Evolutionary conservation across 2,797 vertebrate species (phyloP), one percentile per base, ranked within the genome.

Genomic region (Chelmon rostratus): DNA sequence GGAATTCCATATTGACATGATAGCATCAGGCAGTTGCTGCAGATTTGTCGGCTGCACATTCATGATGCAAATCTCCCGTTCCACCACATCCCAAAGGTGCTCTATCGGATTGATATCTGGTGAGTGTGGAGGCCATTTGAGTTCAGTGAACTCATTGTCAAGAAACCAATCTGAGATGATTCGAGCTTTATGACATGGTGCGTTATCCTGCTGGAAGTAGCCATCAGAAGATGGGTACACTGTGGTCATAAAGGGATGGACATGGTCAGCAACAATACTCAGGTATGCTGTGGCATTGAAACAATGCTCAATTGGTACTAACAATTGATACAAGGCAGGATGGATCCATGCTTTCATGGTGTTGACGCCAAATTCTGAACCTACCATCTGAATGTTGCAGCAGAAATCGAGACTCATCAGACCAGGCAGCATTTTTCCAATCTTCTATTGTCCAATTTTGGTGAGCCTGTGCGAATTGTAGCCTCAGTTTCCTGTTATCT

Each of bases 1-100:
- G n/a, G n/a, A n/a, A n/a, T n/a, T n/a, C n/a, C n/a, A n/a, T 56
- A n/a, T 49, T 49, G 54, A 54, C 52, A 54, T 54, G 52, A 54
- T 11, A 16, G 52, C 52, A 54, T 54, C 52, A 25, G 23, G 4
- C 57, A 59, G 57, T 59, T 59, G 33, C 54, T 77, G 81, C 78
- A 90, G 86, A 90, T 91, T 93, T 92, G 76, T 92, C 62, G 53
- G 89, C 82, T 92, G 79, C 82, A 91, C 82, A 88, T 92, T 83
- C 47, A 85, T 88, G 62, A 89, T 88, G 80, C 0, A 3, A 88
- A 80, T 88, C 74, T 92, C 76, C 53, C 18, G 56, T 37, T 37
- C 56, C 56, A 58, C 56, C 33, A 58, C 33, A 58, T 37, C 50
- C 56, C 56, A 58, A 35, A 58, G 56, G 33, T 35, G 16, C 56